Percentiles rank a stretch among this genome's conserved stretches.
These are phyloP conservation scores for Verasper variegatus DNA, from an alignment of 2,113 vertebrate genomes.

Conservation along the genomic window DNA sequence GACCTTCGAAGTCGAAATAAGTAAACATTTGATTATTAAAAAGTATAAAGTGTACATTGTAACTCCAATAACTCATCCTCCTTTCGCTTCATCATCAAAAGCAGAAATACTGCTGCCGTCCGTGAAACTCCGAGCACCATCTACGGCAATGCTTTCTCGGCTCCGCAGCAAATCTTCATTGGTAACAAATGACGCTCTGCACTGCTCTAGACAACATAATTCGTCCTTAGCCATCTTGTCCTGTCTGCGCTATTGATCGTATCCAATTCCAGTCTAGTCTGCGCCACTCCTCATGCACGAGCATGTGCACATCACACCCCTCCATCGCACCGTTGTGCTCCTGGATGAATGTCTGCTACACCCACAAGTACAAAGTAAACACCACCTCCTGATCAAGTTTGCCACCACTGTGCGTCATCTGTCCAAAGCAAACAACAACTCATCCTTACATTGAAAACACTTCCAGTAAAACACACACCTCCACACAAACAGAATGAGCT, in stretches of 20 bases:
- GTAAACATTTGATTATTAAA: neutral
- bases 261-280: slow-evolving; percentile 29
- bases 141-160: neutral
- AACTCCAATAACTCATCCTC: too few species aligned
- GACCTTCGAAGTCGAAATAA: neutral
- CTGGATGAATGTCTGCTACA: too few species aligned
- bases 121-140: neutral
- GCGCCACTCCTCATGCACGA: slow-evolving; percentile 1
- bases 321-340: too few species aligned
- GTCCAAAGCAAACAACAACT: slow-evolving; percentile 14
- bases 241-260: slow-evolving; percentile 27
- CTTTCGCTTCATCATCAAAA: slow-evolving; percentile 3
- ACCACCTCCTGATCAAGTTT: slow-evolving; percentile 11
- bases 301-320: neutral
- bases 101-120: neutral
- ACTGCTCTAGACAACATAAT: slow-evolving; percentile 28
- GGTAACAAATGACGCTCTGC: slow-evolving; percentile 31
- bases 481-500: slow-evolving; percentile 2
- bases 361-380: slow-evolving; percentile 20
- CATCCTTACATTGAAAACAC: slow-evolving; percentile 7
- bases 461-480: slow-evolving; percentile 10
- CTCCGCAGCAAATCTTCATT: slow-evolving; percentile 16
- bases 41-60: neutral
- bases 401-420: slow-evolving; percentile 28
- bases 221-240: slow-evolving; percentile 31